Evolutionary conservation across 2,113 vertebrate genomes (phyloP).

Genomic region (Lepus americanus): DNA sequence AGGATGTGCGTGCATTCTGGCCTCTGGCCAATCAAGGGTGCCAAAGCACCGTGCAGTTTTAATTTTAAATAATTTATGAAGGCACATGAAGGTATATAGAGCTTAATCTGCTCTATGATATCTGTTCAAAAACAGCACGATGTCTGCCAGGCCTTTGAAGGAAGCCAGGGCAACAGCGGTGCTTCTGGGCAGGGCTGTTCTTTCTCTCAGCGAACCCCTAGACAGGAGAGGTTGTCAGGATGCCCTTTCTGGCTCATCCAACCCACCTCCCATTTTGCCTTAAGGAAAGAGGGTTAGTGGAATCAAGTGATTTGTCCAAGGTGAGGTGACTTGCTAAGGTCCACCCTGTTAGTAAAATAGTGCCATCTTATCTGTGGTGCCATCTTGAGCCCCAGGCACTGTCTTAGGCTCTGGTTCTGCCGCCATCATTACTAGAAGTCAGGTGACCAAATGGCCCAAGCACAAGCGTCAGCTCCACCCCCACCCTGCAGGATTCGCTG

Average conservation of each 20-base stretch:
- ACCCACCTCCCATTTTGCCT: background rate
- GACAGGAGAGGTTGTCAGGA: background rate
- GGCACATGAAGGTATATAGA: background rate
- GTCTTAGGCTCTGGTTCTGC: no score
- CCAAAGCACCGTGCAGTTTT: slow-evolving; percentile 41
- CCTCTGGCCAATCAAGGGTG: background rate
- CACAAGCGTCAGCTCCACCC: no score
- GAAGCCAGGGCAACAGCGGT: background rate
- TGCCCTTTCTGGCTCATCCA: background rate
- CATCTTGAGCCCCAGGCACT: no score
- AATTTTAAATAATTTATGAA: background rate
- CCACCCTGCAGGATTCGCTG: no score
- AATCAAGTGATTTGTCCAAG: background rate
- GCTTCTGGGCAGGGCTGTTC: background rate
- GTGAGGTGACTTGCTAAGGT: background rate
- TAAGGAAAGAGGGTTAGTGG: background rate
- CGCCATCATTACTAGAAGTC: no score
- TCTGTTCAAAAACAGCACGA: background rate
- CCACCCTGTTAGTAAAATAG: background rate
- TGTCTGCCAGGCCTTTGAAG: background rate
- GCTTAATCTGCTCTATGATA: background rate
- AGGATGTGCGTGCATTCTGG: background rate
- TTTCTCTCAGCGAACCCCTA: background rate
- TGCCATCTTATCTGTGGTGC: no score
- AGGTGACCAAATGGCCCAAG: no score